Conservation (phyloP, 2,888 invertebrate species). For the Cantharis nigra region DNA sequence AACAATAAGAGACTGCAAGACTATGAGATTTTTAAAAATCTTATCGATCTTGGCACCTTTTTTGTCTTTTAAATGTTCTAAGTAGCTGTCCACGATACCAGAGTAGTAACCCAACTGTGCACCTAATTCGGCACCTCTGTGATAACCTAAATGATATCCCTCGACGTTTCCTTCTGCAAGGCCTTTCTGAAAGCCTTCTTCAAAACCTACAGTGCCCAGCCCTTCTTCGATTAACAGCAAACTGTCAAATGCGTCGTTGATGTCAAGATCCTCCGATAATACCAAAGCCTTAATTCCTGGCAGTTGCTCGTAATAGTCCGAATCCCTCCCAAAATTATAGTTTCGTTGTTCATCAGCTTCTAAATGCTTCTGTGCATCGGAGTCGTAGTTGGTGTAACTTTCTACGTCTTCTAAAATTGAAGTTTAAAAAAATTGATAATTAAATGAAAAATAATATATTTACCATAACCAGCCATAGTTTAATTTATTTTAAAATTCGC, state of each 20-base stretch:
- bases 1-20: slow-evolving; percentile 64
- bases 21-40: slow-evolving; percentile 59
- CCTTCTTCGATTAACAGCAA: slow-evolving; percentile 73
- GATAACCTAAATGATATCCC: slow-evolving; percentile 77
- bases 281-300: neutral
- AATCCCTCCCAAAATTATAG: neutral
- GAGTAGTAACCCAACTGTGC: slow-evolving; percentile 77
- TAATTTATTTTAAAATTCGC: neutral
- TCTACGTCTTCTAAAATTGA: neutral
- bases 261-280: slow-evolving; percentile 57
- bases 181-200: slow-evolving; percentile 71
- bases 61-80: slow-evolving; percentile 43
- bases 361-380: neutral
- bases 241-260: slow-evolving; percentile 75
- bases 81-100: slow-evolving; percentile 59
- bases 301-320: neutral
- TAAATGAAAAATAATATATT: neutral
- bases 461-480: neutral
- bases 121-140: slow-evolving; percentile 76
- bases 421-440: neutral
- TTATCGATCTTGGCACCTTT: slow-evolving; percentile 58
- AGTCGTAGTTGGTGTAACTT: neutral
- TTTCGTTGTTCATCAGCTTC: neutral
- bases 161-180: slow-evolving; percentile 65
- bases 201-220: slow-evolving; percentile 65